Conservation (phyloP, 2,888 invertebrate species). For the Cyaniris semiargus region DNA sequence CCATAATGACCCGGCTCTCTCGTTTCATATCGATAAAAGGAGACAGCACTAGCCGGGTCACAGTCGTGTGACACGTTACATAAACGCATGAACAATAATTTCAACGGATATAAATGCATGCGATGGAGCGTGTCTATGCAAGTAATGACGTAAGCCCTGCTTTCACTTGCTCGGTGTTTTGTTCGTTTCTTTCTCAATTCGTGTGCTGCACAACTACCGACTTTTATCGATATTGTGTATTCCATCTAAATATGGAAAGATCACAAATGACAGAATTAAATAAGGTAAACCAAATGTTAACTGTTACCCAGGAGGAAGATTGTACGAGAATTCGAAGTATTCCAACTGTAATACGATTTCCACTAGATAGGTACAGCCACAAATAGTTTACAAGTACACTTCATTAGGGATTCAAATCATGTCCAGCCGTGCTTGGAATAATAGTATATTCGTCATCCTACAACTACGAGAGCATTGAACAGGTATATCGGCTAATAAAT, state of each 20-base stretch:
- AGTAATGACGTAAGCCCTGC: conserved; percentile 59
- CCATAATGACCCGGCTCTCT: conserved; percentile 39
- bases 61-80: conserved; percentile 40
- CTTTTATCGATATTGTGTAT: not conserved
- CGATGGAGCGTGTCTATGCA: conserved; percentile 49
- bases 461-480: conserved; percentile 28
- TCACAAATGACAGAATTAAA: not conserved
- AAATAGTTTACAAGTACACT: conserved; percentile 20
- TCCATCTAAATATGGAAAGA: not conserved
- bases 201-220: not conserved
- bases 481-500: conserved; percentile 29
- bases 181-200: conserved; percentile 22
- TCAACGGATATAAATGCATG: conserved; percentile 38
- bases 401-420: conserved; percentile 17
- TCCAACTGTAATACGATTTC: conserved; percentile 13
- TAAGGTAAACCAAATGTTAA: not conserved
- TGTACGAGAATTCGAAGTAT: not conserved
- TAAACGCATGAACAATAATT: conserved; percentile 41
- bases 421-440: conserved; percentile 25
- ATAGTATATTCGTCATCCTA: conserved; percentile 29
- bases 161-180: conserved; percentile 56
- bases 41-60: conserved; percentile 30
- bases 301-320: not conserved
- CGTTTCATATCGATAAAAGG: conserved; percentile 37
- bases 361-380: not conserved